Base-by-base conservation (phyloP, 2,888 invertebrate genomes). In the Oscheius sp. region DNA sequence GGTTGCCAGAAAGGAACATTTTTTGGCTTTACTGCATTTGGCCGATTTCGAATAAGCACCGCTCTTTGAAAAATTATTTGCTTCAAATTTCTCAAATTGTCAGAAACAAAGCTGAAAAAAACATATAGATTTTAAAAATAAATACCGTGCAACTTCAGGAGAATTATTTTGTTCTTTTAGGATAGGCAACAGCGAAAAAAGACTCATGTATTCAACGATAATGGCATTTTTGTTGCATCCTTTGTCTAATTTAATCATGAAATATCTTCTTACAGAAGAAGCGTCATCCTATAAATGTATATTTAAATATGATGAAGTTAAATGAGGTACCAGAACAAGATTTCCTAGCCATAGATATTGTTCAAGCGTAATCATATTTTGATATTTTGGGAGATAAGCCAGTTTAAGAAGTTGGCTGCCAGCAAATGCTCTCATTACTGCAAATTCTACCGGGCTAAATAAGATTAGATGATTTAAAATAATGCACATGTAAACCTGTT, bases 371-470 rank as follows among this genome's bases (percentile, higher is more conserved):
- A 77, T 31, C 31, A 69, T 58, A 2, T 46, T 25, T 29, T 70
- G 66, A 33, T 55, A 73, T 6, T 37, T 20, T 2, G 39, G 8
- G 12, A 50, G 23, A 1, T 29, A 12, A n/a, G 67, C 46, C 17
- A 77, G 31, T 37, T 72, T 71, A 10, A 77, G 50, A n/a, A 77
- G 37, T 52, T 72, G 72, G 1, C 64, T 52, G 8, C 70, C 70
- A 1, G 72, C 69, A 4, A 46, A 34, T 0, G 70, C 63, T 8
- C 77, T 61, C 5, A 77, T 57, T 20, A 70, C 46, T 1, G 73
- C 77, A 64, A 69, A 65, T 23, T 77, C 75, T 25, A 75, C 20
- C 8, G 69, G 67, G 50, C 76, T 76, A 61, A 39, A 75, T 45
- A 53, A 37, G n/a, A 10, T 39, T 37, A n/a, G 3, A 23, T 39